Conservation (phyloP, 2,888 invertebrate species). For the Dasysyrphus tricinctus region DNA sequence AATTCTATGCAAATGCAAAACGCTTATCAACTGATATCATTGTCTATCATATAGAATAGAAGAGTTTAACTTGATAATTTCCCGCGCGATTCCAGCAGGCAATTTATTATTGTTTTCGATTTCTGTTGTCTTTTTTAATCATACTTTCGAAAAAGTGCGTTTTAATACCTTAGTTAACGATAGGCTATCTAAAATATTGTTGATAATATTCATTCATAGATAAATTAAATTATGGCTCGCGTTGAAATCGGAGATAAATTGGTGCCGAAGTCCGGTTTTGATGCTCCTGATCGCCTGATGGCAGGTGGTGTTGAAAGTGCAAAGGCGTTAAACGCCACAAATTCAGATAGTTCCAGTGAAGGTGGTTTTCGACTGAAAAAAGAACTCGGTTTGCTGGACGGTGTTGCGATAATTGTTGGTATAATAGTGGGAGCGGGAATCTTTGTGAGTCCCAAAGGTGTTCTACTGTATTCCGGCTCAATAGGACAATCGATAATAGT, state of each 20-base stretch:
- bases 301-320: constrained; percentile 36
- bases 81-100: neutral
- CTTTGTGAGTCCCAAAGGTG: constrained; percentile 96
- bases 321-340: constrained; percentile 62
- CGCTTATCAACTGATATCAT: constrained; percentile 64
- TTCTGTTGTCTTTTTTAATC: neutral
- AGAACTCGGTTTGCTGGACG: constrained; percentile 92
- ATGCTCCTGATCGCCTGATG: constrained; percentile 76
- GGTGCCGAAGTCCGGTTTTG: constrained; percentile 81
- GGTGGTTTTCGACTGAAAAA: constrained; percentile 90
- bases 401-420: constrained; percentile 96
- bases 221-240: constrained; percentile 80
- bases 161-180: neutral
- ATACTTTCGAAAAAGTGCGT: neutral
- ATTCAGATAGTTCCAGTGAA: constrained; percentile 79
- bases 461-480: constrained; percentile 92
- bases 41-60: constrained; percentile 81
- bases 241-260: constrained; percentile 81
- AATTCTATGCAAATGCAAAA: constrained; percentile 54
- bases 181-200: neutral
- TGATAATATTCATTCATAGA: constrained; percentile 11
- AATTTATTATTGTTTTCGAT: neutral
- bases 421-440: constrained; percentile 97
- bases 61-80: constrained; percentile 37
- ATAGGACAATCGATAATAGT: constrained; percentile 94